phyloP scores from a whole-genome alignment of 2,888 invertebrate species.

The Leucophenga montana region DNA sequence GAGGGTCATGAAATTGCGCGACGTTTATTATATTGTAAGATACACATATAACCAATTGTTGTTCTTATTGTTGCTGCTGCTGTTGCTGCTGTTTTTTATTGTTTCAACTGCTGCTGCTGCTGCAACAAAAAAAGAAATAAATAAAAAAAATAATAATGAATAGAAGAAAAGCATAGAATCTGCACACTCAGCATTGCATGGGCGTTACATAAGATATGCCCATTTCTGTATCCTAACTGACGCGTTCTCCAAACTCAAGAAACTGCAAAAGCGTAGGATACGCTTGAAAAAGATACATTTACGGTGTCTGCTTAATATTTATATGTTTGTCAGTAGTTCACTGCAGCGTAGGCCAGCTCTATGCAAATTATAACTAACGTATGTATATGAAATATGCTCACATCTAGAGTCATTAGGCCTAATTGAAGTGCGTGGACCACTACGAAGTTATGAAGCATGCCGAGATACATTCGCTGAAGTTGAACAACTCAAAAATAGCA shows the following conservation, averaged over 20 bases:
- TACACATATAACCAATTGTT: slow-evolving; percentile 47
- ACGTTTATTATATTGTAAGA: slow-evolving; percentile 33
- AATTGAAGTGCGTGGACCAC: slow-evolving; percentile 5
- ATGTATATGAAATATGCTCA: slow-evolving; percentile 53
- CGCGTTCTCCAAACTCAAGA: too few species aligned
- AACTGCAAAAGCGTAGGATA: too few species aligned
- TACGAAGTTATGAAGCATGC: slow-evolving; percentile 12
- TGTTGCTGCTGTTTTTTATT: slow-evolving; percentile 36
- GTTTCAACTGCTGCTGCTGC: slow-evolving; percentile 39
- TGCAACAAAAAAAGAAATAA: background rate
- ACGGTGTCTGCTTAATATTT: slow-evolving; percentile 28
- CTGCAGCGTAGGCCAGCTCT: slow-evolving; percentile 20
- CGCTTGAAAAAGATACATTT: too few species aligned
- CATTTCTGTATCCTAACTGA: background rate
- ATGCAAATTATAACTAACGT: slow-evolving; percentile 54
- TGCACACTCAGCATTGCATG: slow-evolving; percentile 21
- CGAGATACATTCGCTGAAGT: background rate
- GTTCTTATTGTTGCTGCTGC: slow-evolving; percentile 38
- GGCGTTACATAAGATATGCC: slow-evolving; percentile 7
- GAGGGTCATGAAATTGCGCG: slow-evolving; percentile 61
- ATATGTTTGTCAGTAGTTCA: background rate
- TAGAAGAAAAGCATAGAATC: background rate
- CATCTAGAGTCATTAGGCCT: slow-evolving; percentile 36
- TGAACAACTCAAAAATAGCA: background rate
- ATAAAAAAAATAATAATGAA: too few species aligned